phyloP scores from a whole-genome alignment of 2,888 invertebrate genomes.

The Meghimatium bilineatum region DNA sequence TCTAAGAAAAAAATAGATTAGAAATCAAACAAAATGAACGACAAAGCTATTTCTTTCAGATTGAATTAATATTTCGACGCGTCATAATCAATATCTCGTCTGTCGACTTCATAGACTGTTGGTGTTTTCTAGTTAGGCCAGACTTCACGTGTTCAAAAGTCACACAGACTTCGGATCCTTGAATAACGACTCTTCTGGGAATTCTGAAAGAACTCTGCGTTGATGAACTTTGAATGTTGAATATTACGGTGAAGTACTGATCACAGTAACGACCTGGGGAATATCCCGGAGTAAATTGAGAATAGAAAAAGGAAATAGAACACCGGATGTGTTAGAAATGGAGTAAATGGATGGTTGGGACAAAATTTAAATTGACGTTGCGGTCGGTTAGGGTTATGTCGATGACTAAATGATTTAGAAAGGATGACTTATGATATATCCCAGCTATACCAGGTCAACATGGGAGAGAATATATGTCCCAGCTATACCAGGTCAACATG shows the following conservation, averaged over 20 bases:
- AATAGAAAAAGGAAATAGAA: neutral
- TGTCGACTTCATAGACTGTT: neutral
- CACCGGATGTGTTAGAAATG: neutral
- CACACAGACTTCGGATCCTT: neutral
- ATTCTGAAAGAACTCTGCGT: neutral
- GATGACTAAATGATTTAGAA: neutral
- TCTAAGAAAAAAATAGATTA: no score
- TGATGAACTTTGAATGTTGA: conserved; percentile 5
- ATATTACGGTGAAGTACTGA: neutral
- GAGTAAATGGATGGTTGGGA: neutral
- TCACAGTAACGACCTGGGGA: neutral
- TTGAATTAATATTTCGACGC: neutral
- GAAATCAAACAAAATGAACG: no score
- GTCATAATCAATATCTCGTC: neutral
- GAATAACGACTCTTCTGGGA: conserved; percentile 1
- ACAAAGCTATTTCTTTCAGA: no score
- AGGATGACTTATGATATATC: neutral
- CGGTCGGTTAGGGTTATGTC: neutral
- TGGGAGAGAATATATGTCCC: no score
- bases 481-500: no score
- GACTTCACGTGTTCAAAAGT: neutral
- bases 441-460: no score
- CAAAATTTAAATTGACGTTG: neutral
- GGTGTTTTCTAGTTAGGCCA: neutral
- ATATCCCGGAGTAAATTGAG: neutral